Conservation (phyloP, 2,888 invertebrate species). For the Seira musarum region DNA sequence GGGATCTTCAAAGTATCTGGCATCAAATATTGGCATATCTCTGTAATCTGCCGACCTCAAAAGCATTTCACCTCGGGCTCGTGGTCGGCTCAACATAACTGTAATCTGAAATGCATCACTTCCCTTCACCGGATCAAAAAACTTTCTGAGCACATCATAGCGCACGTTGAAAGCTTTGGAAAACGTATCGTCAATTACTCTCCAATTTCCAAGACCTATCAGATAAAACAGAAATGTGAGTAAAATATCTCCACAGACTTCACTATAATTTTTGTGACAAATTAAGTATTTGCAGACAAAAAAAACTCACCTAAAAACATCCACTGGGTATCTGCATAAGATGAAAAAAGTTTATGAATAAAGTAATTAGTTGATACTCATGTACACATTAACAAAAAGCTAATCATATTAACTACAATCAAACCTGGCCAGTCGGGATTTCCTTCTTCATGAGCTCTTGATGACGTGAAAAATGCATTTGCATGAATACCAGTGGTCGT, state of each 20-base stretch:
- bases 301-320: conserved; percentile 60
- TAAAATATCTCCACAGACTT: conserved; percentile 33
- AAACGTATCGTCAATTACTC: conserved; percentile 64
- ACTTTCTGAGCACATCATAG: conserved; percentile 66
- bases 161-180: conserved; percentile 68
- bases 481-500: conserved; percentile 62
- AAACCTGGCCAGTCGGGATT: conserved; percentile 65
- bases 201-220: conserved; percentile 60
- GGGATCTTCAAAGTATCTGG: conserved; percentile 67
- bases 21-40: conserved; percentile 64
- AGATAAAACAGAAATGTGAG: not conserved
- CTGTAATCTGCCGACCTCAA: conserved; percentile 63
- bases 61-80: conserved; percentile 62
- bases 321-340: conserved; percentile 55
- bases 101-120: conserved; percentile 67
- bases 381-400: no score
- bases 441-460: conserved; percentile 61
- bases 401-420: no score
- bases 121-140: conserved; percentile 65
- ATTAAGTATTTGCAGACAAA: no score
- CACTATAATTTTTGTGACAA: not conserved
- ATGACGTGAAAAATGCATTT: conserved; percentile 67
- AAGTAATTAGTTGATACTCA: no score
- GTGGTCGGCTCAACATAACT: conserved; percentile 68
- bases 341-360: no score